phyloP scores from a whole-genome alignment of 2,797 vertebrate species.

The Phrynocephalus vlangalii region DNA sequence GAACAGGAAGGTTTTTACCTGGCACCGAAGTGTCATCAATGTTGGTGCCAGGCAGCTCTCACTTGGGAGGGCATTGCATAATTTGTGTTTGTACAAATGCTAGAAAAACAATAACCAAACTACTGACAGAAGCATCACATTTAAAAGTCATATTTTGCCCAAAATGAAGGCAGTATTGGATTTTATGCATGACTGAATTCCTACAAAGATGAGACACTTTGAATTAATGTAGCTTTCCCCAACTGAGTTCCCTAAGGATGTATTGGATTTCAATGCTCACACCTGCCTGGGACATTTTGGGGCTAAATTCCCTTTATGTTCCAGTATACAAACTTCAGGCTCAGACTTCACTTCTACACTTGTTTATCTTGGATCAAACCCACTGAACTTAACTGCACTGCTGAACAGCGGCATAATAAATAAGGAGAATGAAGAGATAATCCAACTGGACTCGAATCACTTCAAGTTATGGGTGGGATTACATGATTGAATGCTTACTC shows the following conservation, averaged over 20 bases:
- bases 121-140: not conserved
- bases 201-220: not conserved
- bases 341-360: not conserved
- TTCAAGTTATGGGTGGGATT: no score
- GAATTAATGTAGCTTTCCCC: not conserved
- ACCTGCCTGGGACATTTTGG: no score
- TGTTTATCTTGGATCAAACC: not conserved
- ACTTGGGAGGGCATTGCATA: not conserved
- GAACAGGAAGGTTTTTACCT: no score
- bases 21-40: no score
- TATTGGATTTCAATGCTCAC: no score
- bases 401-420: conserved; percentile 47
- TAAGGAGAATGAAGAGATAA: not conserved
- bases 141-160: not conserved
- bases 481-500: not conserved
- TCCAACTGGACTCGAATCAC: not conserved
- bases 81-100: not conserved
- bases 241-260: not conserved
- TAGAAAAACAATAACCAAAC: not conserved
- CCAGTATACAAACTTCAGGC: not conserved
- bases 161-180: not conserved
- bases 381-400: not conserved
- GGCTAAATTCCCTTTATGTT: not conserved
- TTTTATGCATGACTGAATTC: not conserved
- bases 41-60: no score